These are phyloP conservation scores for Limnephilus auricula DNA, from an alignment of 2,888 invertebrate genomes.

Conservation along the genomic window DNA sequence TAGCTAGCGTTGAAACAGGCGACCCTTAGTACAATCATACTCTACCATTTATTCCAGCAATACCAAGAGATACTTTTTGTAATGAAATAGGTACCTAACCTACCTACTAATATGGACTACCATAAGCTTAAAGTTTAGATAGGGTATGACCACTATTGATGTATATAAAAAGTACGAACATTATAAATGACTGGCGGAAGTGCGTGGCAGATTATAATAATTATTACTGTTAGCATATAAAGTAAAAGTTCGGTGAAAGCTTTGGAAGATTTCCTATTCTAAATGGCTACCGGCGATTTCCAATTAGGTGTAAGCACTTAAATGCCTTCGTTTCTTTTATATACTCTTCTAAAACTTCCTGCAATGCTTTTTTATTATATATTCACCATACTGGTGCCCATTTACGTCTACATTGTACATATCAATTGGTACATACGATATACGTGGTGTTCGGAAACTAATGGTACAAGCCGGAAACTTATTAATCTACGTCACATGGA, in stretches of 20 bases:
- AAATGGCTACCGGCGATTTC: conserved; percentile 5
- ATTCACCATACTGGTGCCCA: background rate
- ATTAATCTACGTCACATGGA: too few species aligned
- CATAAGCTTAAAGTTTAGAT: background rate
- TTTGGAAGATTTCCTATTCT: background rate
- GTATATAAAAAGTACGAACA: background rate
- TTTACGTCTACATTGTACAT: too few species aligned
- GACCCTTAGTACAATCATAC: too few species aligned
- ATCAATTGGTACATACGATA: too few species aligned
- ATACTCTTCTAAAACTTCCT: too few species aligned
- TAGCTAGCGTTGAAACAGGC: too few species aligned
- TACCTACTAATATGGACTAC: background rate
- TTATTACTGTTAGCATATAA: background rate
- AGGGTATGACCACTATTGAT: background rate
- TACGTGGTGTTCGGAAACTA: too few species aligned
- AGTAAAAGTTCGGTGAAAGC: conserved; percentile 24
- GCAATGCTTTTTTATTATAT: background rate
- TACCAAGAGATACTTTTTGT: background rate
- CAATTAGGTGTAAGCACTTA: background rate
- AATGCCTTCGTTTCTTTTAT: too few species aligned
- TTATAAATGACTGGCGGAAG: background rate
- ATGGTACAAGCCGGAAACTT: too few species aligned
- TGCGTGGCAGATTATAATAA: background rate
- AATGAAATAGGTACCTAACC: too few species aligned
- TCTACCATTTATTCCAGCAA: too few species aligned